phyloP scores from a whole-genome alignment of 1,140 invertebrate genomes.

The Nasonia vitripennis region DNA sequence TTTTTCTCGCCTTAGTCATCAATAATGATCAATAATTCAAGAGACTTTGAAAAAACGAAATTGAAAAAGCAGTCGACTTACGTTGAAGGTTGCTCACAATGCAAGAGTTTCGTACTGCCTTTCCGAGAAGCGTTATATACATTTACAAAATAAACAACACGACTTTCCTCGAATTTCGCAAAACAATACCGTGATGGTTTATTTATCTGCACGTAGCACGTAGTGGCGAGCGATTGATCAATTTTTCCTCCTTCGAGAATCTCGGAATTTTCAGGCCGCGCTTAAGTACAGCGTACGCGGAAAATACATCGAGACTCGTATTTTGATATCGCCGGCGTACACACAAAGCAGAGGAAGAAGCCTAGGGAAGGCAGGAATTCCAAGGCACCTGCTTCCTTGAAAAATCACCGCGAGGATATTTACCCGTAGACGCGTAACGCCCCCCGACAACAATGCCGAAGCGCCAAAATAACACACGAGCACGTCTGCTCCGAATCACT shows the following conservation, averaged over 20 bases:
- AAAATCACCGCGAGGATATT: slow-evolving; percentile 8
- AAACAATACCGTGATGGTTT: background rate
- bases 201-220: background rate
- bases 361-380: background rate
- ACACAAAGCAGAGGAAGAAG: background rate
- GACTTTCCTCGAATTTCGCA: background rate
- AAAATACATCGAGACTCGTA: background rate
- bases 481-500: background rate
- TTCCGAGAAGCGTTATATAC: background rate
- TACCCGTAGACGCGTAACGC: background rate
- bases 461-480: background rate
- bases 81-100: background rate
- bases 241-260: background rate
- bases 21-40: too few relatives aligned
- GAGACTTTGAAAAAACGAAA: background rate
- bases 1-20: too few relatives aligned
- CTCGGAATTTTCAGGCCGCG: background rate
- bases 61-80: background rate
- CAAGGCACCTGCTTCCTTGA: slow-evolving; percentile 3
- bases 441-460: background rate
- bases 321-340: background rate
- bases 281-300: too few relatives aligned
- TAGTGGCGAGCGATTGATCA: background rate
- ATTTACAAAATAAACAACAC: background rate
- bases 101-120: background rate